A percentile compares a stretch with the other conserved stretches of the same genome.
Conservation (phyloP, 2,888 invertebrate species). For the Podotricha telesiphe region DNA sequence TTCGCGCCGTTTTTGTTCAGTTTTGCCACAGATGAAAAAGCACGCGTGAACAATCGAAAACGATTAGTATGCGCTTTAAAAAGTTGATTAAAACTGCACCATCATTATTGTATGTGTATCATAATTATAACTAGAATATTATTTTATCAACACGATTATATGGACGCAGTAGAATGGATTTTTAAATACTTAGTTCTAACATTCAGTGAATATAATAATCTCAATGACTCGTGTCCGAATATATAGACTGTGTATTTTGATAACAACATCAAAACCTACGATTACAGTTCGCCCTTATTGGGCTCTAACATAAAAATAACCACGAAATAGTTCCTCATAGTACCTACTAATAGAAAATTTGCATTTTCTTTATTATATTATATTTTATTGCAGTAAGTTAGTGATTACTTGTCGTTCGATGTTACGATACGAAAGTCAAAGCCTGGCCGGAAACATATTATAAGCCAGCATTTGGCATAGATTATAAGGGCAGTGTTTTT, state of each 20-base stretch:
- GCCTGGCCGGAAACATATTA: conserved; percentile 45
- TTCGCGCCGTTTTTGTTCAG: conserved; percentile 38
- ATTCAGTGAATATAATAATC: conserved; percentile 58
- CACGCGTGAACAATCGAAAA: conserved; percentile 38
- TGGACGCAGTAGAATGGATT: conserved; percentile 39
- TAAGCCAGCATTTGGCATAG: conserved; percentile 36
- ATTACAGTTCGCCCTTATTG: conserved; percentile 60
- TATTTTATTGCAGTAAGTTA: conserved; percentile 78
- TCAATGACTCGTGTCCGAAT: conserved; percentile 50
- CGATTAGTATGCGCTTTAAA: conserved; percentile 48
- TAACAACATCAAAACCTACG: conserved; percentile 77
- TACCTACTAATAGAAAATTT: conserved; percentile 83
- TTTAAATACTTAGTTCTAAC: conserved; percentile 34
- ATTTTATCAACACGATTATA: conserved; percentile 43
- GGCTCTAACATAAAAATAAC: conserved; percentile 67
- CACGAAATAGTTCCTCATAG: conserved; percentile 83
- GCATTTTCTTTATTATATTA: conserved; percentile 77
- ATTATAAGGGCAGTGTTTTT: conserved; percentile 40
- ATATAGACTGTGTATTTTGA: conserved; percentile 77
- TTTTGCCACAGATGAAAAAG: conserved; percentile 34
- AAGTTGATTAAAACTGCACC: conserved; percentile 45
- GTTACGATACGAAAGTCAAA: conserved; percentile 50
- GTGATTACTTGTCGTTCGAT: conserved; percentile 67
- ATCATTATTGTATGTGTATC: conserved; percentile 45
- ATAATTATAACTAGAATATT: conserved; percentile 44